Conservation (phyloP, 37 sponge, comb jelly and placozoan genomes). For the Haliclona indistincta region DNA sequence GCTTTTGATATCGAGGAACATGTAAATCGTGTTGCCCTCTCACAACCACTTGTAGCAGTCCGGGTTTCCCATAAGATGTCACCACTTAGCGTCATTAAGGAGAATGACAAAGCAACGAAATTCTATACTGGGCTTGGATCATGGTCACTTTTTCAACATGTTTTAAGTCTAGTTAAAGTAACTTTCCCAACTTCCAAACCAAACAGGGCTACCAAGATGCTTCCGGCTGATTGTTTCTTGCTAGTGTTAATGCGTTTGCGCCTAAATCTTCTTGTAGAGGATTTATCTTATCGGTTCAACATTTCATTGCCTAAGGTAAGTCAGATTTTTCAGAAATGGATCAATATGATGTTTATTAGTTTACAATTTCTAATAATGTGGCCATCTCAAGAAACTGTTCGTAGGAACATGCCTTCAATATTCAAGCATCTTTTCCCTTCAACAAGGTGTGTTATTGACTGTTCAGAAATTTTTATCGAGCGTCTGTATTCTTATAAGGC, state of each 20-base stretch:
- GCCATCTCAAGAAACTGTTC: slow-evolving; percentile 1
- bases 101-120: slow-evolving; percentile 19
- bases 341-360: slow-evolving; percentile 11
- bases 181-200: neutral
- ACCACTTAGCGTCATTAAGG: neutral
- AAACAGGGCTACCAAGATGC: neutral
- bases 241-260: neutral
- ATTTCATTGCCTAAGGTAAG: neutral
- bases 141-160: neutral
- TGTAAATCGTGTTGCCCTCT: too few species aligned
- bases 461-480: slow-evolving; percentile 27
- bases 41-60: too few species aligned
- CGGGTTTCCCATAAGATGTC: too few species aligned
- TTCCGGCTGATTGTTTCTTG: neutral
- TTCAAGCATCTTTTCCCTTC: neutral
- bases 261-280: neutral
- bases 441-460: slow-evolving; percentile 18
- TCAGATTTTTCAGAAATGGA: slow-evolving; percentile 12
- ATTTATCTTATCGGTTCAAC: slow-evolving; percentile 11
- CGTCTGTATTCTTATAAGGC: neutral
- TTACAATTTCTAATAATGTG: slow-evolving; percentile 1
- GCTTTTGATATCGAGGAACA: too few species aligned
- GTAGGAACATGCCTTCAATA: neutral
- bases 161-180: neutral
- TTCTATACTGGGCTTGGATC: slow-evolving; percentile 24